Percentiles rank a stretch among this genome's conserved stretches.
phyloP scores from a whole-genome alignment of 2,113 vertebrate genomes.

The Himantopus leucocephalus region DNA sequence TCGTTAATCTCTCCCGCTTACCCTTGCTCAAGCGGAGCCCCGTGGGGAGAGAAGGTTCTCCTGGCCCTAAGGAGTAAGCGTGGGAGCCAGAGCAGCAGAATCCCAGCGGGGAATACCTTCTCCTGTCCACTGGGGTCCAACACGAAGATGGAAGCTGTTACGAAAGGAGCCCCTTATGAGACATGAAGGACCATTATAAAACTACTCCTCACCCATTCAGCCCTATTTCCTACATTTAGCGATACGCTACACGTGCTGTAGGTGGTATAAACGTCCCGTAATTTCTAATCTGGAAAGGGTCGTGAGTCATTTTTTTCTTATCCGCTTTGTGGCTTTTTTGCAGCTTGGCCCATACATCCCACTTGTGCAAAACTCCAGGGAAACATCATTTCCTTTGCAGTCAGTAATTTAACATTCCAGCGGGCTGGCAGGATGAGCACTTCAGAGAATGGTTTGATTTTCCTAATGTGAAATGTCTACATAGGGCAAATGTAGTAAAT shows the following conservation, averaged over 20 bases:
- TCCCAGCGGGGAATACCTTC: neutral
- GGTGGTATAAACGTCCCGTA: neutral
- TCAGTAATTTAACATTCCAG: conserved; percentile 6
- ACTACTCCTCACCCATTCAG: neutral
- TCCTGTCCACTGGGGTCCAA: neutral
- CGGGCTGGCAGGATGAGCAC: neutral
- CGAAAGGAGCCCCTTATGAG: neutral
- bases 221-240: neutral
- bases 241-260: neutral
- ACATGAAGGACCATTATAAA: neutral
- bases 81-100: neutral
- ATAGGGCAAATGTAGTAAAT: neutral
- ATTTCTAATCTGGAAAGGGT: neutral
- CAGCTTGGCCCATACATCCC: neutral
- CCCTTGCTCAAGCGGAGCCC: neutral
- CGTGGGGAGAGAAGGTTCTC: neutral
- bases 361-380: neutral
- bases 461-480: neutral
- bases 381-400: neutral
- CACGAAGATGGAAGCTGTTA: neutral
- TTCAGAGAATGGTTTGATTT: conserved; percentile 23
- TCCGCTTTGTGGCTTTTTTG: neutral
- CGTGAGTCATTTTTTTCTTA: neutral
- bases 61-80: neutral
- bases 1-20: neutral